A percentile compares a stretch with the other conserved stretches of the same genome.
Conservation (phyloP, 2,797 vertebrate genomes). For the Bradypodion pumilum region DNA sequence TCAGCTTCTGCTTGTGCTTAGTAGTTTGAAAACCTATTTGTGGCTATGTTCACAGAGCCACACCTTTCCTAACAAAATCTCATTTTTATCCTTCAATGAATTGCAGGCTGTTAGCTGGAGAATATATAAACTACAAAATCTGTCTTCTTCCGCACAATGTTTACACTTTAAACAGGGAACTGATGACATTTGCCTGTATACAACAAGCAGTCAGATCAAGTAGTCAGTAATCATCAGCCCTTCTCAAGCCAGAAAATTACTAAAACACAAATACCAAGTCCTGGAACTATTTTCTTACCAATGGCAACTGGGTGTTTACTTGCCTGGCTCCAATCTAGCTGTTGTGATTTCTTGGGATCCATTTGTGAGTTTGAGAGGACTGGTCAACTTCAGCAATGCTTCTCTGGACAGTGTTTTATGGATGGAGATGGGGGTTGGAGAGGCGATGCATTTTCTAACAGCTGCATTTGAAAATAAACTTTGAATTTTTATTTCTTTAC, state of each 20-base stretch:
- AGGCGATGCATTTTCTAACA: neutral
- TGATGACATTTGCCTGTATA: neutral
- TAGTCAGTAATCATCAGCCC: neutral
- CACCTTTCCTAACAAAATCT: neutral
- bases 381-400: neutral
- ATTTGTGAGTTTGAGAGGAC: neutral
- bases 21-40: neutral
- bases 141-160: fast-evolving
- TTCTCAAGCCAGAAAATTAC: conserved; percentile 5
- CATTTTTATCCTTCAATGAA: fast-evolving
- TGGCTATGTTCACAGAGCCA: neutral
- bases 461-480: neutral
- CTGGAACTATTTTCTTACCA: conserved; percentile 42
- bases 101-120: fast-evolving
- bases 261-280: conserved; percentile 4
- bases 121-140: neutral
- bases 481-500: neutral
- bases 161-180: neutral
- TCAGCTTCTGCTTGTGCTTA: fast-evolving
- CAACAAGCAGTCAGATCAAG: neutral
- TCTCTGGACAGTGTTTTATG: neutral
- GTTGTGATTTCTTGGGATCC: conserved; percentile 52
- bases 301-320: conserved; percentile 24
- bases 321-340: conserved; percentile 14
- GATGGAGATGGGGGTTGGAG: neutral